These are phyloP conservation scores for Girardinus metallicus DNA, from an alignment of 2,797 vertebrate genomes.

Conservation along the genomic window DNA sequence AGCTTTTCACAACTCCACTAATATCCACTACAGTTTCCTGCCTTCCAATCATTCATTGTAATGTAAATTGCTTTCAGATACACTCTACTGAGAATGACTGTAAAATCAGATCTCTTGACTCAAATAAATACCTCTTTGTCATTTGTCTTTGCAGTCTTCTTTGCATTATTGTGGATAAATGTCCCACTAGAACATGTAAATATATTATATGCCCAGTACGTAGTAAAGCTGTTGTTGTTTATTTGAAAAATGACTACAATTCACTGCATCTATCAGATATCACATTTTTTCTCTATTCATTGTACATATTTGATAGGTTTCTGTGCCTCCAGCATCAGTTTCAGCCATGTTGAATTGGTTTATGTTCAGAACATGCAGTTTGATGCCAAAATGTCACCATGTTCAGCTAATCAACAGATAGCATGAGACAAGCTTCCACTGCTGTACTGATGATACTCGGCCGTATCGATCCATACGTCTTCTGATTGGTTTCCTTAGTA, in stretches of 20 bases:
- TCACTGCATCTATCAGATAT: background rate
- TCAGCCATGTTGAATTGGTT: background rate
- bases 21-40: background rate
- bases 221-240: background rate
- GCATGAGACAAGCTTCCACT: too few relatives aligned
- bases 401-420: too few relatives aligned
- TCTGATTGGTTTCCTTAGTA: too few relatives aligned
- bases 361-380: too few relatives aligned
- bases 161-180: background rate
- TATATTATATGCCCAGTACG: background rate
- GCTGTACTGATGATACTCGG: too few relatives aligned
- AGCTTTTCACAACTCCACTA: background rate
- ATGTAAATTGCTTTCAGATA: background rate
- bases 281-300: background rate
- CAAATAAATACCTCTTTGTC: slow-evolving; percentile 45
- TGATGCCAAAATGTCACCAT: too few relatives aligned
- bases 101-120: slow-evolving; percentile 23
- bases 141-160: background rate
- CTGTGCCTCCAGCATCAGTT: background rate
- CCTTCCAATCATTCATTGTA: background rate
- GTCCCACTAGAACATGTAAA: background rate
- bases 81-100: background rate
- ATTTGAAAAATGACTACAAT: background rate
- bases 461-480: too few relatives aligned
- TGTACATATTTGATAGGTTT: background rate